Evolutionary conservation across 2,888 invertebrate species (phyloP), one percentile per base, ranked within the genome.

Genomic region (Papilio elwesi): DNA sequence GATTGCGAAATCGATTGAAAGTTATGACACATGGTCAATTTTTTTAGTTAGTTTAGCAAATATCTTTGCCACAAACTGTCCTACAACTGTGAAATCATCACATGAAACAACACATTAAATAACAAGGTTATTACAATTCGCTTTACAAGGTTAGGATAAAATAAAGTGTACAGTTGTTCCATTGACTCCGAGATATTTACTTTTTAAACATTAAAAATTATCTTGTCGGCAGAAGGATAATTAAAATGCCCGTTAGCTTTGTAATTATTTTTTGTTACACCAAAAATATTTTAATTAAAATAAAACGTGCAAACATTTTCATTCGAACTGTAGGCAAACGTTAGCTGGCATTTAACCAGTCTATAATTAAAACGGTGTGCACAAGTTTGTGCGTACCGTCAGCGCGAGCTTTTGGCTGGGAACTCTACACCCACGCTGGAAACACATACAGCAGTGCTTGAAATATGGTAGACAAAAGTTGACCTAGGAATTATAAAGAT

Each of bases 271-370:
- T 36, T 49, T 47, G 49, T 64, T 71, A 69, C 66, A 74, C 74
- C 76, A 75, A 80, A 75, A 79, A 77, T 74, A 72, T 80, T 76
- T 74, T 76, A 80, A 85, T 82, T 79, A 87, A 90, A 89, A 90
- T 88, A 87, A 87, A 86, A 82, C 83, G 81, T 87, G 79, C 86
- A 85, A 85, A 83, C 82, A 86, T 86, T 87, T 85, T 59, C 69
- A 86, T 85, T 83, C 78, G 78, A 82, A 80, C 79, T 79, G 81
- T 82, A 82, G 79, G 84, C 86, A 86, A 87, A 90, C 87, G 85
- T 84, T 80, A 84, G 84, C 86, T 92, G 91, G 90, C 91, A 92
- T 92, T 92, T 91, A 88, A 88, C 85, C 79, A 82, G 77, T 83
- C 88, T 92, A 93, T 89, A 89, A 88, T 89, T 92, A 92, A 85